These are phyloP conservation scores for Cantharis nigra DNA, from an alignment of 2,888 invertebrate genomes.

Conservation along the genomic window DNA sequence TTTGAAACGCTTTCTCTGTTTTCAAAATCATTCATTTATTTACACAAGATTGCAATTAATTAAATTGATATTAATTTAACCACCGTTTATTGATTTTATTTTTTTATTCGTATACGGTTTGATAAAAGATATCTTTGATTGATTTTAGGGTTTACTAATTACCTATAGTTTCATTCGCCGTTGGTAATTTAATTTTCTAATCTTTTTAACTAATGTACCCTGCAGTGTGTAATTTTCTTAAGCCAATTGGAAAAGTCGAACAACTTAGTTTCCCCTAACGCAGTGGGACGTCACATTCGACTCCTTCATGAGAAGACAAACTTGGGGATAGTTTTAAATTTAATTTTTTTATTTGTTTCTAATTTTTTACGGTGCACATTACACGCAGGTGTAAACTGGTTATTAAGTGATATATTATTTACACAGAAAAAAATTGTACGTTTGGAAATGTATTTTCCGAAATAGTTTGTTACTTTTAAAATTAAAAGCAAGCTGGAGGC, in stretches of 20 bases:
- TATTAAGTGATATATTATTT: too few species aligned
- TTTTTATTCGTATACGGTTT: background rate
- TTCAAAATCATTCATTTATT: constrained; percentile 1
- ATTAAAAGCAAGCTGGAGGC: background rate
- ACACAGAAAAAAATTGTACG: too few species aligned
- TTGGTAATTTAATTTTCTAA: background rate
- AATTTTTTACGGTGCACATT: too few species aligned
- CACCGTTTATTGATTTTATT: background rate
- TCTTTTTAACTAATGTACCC: background rate
- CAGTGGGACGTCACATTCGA: too few species aligned
- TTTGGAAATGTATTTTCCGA: background rate
- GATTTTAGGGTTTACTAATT: background rate
- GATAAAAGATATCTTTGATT: background rate
- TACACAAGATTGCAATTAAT: background rate
- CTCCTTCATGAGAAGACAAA: too few species aligned
- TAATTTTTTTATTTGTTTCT: too few species aligned
- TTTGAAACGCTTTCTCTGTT: constrained; percentile 23
- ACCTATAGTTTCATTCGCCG: background rate
- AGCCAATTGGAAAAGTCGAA: background rate
- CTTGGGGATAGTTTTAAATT: too few species aligned
- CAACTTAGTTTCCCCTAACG: background rate
- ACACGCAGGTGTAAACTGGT: too few species aligned
- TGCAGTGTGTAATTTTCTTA: background rate
- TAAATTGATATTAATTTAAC: background rate
- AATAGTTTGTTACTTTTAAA: background rate